Evolutionary conservation across 2,797 vertebrate species (phyloP), one percentile per base, ranked within the genome.

Genomic region (Chelonia mydas): DNA sequence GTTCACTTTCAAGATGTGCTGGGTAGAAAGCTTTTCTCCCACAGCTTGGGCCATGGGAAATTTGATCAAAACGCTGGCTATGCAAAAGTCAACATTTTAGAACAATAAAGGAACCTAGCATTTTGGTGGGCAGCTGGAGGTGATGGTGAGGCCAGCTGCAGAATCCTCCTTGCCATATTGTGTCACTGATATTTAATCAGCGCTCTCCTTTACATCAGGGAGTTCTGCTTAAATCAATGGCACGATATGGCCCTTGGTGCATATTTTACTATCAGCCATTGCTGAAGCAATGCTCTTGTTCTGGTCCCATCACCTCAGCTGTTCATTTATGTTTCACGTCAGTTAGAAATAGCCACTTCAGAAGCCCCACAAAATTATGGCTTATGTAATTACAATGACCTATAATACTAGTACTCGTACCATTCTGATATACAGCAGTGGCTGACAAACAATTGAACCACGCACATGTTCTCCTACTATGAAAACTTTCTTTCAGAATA

Each of bases 1-100:
- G 28, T 90, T 94, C 47, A 28, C 47, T 94, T 92, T 87, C 82
- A 88, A 84, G 72, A 86, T 21, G 17, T 90, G 50, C 57, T 61
- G 76, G 3, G 45, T 16, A 17, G 25, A 77, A 47, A 77, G 7
- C 28, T 41, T 74, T 86, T 89, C 76, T 92, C 8, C 25, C 45
- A 77, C 3, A 31, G 13, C 45, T 47, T 77, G 41, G 41, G 25
- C 41, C 13, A 77, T 9, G 45, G 8, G 33, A 90, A 87, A 90
- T 0, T 1, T 27, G 86, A 81, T 28, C 0, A 0, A 88, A 93
- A 93, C 80, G 3, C 31, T 33, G 59, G 59, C 59, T 33, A 33
- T 61, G 59, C 31, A 61, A 61, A 61, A 33, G 4, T n/a, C n/a
- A 45, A 1, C 2, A 1, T 78, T 65, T 94, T n/a, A 85, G 49